Conservation (phyloP, 2,888 invertebrate genomes). For the Zonitis immaculata region DNA sequence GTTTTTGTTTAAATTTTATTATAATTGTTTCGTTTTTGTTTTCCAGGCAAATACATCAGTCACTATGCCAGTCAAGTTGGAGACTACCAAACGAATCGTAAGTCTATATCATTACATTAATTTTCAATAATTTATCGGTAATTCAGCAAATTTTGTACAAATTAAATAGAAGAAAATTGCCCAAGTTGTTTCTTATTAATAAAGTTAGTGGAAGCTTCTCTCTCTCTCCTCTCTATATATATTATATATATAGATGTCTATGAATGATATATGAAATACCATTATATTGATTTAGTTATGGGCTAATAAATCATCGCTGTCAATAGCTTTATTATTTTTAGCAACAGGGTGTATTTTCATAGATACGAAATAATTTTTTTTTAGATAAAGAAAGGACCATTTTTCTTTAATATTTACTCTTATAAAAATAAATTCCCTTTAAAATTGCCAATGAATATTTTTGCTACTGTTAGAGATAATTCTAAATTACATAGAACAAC, state of each 20-base stretch:
- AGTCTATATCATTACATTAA: slow-evolving; percentile 33
- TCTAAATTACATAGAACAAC: too few relatives aligned
- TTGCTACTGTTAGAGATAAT: too few relatives aligned
- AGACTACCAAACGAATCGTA: slow-evolving; percentile 43
- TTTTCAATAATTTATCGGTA: too few relatives aligned
- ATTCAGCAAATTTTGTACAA: too few relatives aligned
- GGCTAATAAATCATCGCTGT: slow-evolving; percentile 42
- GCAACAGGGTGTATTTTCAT: slow-evolving; percentile 29
- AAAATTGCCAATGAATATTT: too few relatives aligned
- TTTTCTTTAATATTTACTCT: background rate
- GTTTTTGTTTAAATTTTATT: background rate
- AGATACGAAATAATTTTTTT: background rate
- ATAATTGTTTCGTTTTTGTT: slow-evolving; percentile 11
- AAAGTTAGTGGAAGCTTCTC: background rate
- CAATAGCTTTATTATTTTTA: slow-evolving; percentile 43
- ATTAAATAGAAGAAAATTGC: too few relatives aligned
- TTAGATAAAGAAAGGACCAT: background rate
- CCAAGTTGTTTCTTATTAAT: too few relatives aligned
- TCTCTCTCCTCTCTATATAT: too few relatives aligned
- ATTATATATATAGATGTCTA: slow-evolving; percentile 7
- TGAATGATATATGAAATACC: slow-evolving; percentile 37
- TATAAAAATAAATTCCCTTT: too few relatives aligned
- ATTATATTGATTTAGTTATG: slow-evolving; percentile 40
- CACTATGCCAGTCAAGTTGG: slow-evolving; percentile 41
- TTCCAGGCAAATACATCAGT: slow-evolving; percentile 45